Base-by-base conservation (phyloP, 2,797 vertebrate species). In the Bovichtus variegatus region DNA sequence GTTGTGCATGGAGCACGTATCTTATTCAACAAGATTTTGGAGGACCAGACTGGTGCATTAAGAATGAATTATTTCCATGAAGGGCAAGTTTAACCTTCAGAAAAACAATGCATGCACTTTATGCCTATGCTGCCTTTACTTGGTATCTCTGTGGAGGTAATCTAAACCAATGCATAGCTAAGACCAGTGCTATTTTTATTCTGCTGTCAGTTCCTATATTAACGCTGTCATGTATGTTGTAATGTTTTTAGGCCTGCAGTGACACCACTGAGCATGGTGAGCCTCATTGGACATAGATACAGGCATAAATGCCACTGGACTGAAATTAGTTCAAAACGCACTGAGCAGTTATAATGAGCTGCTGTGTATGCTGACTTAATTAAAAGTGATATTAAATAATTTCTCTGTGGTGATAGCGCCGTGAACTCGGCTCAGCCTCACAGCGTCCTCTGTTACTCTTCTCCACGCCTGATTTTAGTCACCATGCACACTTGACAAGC, bases 361-460 rank as follows among this genome's bases (percentile, higher is more conserved):
- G 85, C 90, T 88, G 85, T 79, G 78, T 53, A 69, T 78, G 74
- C 81, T 79, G 80, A 87, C 90, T 89, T 94, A 89, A 95, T 95
- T 94, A 94, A 93, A 94, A 92, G 87, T 85, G 92, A 93, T 91
- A 86, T 92, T 91, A 90, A 92, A 92, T 93, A 89, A 93, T 93
- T 92, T 91, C 82, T 89, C 86, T 46, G 85, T 74, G 71, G 85
- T 59, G 85, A 81, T 66, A 79, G 76, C 59, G 75, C 80, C 72
- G 4, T 86, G 87, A 90, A 90, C 89, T 76, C 61, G 2, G 72
- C 80, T 86, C 66, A 71, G 81, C 76, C 87, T 83, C 82, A 64
- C 78, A 72, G 80, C 43, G 10, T 40, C 78, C 85, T 87, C 88
- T 55, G 76, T 74, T 82, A 25, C 86, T 85, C 64, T 75, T 59